Conservation (phyloP, 2,113 vertebrate genomes). For the Stomatorhinus ivindoensis region DNA sequence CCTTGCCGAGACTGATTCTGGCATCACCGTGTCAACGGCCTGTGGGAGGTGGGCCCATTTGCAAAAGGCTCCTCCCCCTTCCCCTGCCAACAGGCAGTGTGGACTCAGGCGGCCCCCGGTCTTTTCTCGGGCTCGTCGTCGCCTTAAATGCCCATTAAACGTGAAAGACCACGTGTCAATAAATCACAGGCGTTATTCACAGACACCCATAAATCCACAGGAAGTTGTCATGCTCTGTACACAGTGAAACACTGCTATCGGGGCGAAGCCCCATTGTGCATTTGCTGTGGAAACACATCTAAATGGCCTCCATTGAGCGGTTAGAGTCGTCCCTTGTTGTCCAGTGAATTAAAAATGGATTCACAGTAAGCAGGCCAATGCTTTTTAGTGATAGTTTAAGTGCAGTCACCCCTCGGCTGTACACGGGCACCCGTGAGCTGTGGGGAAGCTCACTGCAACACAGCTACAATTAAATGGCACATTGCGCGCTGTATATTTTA, state of each 20-base stretch:
- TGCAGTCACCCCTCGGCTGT: not conserved
- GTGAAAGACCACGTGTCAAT: not conserved
- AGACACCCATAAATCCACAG: not conserved
- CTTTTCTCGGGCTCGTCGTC: not conserved
- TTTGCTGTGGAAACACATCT: not conserved
- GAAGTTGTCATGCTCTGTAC: not conserved
- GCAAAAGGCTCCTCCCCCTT: not conserved
- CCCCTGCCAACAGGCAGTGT: not conserved
- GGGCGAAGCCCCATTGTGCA: not conserved
- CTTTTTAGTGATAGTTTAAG: not conserved
- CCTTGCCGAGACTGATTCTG: not conserved
- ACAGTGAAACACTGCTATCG: not conserved
- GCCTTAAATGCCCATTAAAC: constrained; percentile 5
- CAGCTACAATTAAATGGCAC: not conserved
- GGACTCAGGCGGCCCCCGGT: not conserved
- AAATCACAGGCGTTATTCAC: not conserved
- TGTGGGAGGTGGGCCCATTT: not conserved
- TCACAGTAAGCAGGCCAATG: not conserved
- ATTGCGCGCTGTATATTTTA: not conserved
- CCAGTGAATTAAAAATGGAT: constrained; percentile 6
- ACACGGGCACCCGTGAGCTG: not conserved
- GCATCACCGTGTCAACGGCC: not conserved
- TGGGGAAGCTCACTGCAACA: not conserved
- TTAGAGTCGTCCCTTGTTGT: not conserved
- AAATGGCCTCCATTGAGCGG: not conserved